A percentile compares a stretch with the other conserved stretches of the same genome.
Evolutionary conservation across 2,113 vertebrate species (phyloP).

Genomic region (Mustela lutreola): DNA sequence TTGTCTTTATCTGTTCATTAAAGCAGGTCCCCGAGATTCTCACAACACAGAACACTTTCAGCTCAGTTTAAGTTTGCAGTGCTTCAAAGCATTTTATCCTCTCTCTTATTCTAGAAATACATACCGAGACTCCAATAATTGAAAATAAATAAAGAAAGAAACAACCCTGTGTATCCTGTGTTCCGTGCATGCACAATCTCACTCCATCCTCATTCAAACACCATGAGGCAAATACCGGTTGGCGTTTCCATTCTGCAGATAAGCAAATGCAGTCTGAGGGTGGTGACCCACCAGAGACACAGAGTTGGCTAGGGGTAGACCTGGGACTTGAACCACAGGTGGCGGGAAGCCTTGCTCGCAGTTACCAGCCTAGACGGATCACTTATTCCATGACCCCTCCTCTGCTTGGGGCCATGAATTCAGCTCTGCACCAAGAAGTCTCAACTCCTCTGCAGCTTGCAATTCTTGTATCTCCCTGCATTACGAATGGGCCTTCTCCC

Average conservation of each 20-base stretch:
- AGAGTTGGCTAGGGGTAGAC: not conserved
- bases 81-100: not conserved
- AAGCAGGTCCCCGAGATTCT: not conserved
- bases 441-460: not conserved
- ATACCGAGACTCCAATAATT: not conserved
- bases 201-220: not conserved
- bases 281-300: not conserved
- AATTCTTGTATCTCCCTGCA: not conserved
- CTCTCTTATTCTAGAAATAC: not conserved
- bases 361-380: not conserved
- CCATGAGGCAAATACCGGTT: not conserved
- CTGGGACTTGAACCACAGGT: not conserved
- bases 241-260: not conserved
- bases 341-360: not conserved
- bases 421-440: not conserved
- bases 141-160: not conserved
- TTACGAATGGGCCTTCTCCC: not conserved
- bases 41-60: not conserved
- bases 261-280: not conserved
- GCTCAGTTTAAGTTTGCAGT: not conserved
- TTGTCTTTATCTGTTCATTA: not conserved
- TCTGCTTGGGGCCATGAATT: not conserved
- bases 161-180: no score
- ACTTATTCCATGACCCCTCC: no score
- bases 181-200: fast-evolving